Conservation (phyloP, 92 coral and sea anemone species). For the Porites cylindrica region DNA sequence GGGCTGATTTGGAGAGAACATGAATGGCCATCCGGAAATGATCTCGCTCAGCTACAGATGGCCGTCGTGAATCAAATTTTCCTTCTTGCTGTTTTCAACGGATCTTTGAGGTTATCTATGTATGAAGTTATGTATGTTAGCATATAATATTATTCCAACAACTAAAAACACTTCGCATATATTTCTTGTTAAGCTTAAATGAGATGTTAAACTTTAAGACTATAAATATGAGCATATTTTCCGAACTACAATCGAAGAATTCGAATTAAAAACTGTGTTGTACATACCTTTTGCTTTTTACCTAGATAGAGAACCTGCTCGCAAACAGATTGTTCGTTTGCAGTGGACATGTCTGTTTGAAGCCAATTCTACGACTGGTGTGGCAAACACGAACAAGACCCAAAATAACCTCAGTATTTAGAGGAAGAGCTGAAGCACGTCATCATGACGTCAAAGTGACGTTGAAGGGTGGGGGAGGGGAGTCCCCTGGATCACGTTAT, state of each 20-base stretch:
- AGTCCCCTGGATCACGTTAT: conserved; percentile 13
- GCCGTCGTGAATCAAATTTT: background rate
- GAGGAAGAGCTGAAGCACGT: conserved; percentile 32
- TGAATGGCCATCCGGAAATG: background rate
- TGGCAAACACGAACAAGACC: background rate
- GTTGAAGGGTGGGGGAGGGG: background rate
- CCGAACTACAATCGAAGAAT: no score
- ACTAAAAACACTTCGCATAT: background rate
- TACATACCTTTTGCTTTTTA: conserved; percentile 20
- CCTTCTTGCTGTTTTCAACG: no score
- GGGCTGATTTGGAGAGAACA: background rate
- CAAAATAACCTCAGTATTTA: conserved; percentile 12
- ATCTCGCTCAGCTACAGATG: background rate
- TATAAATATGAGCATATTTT: no score
- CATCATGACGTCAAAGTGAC: conserved; percentile 3
- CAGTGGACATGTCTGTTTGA: conserved; percentile 14
- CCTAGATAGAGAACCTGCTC: conserved; percentile 35
- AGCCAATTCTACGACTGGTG: background rate
- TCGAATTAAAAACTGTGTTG: no score
- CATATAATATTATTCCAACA: no score
- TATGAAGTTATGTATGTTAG: no score
- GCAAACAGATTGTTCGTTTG: background rate
- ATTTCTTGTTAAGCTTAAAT: background rate
- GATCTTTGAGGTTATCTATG: no score
- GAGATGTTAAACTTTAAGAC: no score